phyloP scores from a whole-genome alignment of 2,113 vertebrate genomes.

The Puffinus mauretanicus region DNA sequence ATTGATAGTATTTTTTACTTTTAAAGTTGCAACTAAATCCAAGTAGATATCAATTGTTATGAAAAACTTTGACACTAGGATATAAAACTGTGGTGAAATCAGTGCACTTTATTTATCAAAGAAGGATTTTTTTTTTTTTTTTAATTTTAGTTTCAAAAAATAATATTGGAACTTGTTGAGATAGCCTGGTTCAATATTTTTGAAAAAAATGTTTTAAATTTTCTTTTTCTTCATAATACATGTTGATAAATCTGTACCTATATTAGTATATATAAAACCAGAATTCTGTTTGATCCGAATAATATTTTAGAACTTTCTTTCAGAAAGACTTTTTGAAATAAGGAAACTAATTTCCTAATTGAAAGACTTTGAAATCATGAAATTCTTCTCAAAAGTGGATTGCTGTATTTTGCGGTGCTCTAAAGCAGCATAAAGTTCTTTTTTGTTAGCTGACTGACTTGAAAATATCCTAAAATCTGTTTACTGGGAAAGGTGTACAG shows the following conservation, averaged over 20 bases:
- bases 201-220: not conserved
- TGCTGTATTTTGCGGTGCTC: not conserved
- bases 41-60: not conserved
- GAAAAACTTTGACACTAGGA: not conserved
- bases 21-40: not conserved
- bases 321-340: not conserved
- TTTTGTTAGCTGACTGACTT: not conserved
- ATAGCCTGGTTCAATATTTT: not conserved
- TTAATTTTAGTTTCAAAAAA: not conserved
- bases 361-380: not conserved
- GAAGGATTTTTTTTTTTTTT: not conserved
- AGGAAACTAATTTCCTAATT: not conserved
- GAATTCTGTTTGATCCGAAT: not conserved
- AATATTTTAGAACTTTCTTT: not conserved
- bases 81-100: not conserved
- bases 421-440: not conserved
- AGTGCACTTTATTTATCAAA: not conserved
- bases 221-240: not conserved
- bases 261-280: not conserved
- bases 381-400: not conserved
- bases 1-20: not conserved
- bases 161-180: not conserved
- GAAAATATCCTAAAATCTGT: slow-evolving; percentile 6
- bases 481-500: not conserved
- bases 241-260: not conserved